A percentile compares a stretch with the other conserved stretches of the same genome.
phyloP scores from a whole-genome alignment of 1,140 invertebrate genomes.

The Steinernema khuongi region DNA sequence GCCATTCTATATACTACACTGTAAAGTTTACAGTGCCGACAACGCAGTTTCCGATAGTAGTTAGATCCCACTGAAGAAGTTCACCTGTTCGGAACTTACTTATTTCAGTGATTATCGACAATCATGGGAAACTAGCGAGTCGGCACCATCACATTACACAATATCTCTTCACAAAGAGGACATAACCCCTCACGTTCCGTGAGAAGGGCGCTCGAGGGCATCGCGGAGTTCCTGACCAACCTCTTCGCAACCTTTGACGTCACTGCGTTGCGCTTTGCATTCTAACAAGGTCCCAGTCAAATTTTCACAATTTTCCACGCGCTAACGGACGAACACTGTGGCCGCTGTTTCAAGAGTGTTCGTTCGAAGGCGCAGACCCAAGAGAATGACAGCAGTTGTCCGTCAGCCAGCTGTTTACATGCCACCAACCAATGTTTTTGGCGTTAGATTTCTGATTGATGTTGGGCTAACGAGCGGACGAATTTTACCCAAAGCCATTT shows the following conservation, averaged over 20 bases:
- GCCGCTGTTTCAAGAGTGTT: not conserved
- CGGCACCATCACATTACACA: too few relatives aligned
- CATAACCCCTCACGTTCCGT: not conserved
- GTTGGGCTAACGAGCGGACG: too few relatives aligned
- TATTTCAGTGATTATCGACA: too few relatives aligned
- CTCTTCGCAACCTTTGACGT: not conserved
- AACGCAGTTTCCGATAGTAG: too few relatives aligned
- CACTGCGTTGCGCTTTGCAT: not conserved
- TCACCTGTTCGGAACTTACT: too few relatives aligned
- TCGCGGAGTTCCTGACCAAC: not conserved
- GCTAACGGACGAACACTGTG: not conserved
- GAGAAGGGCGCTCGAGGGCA: not conserved
- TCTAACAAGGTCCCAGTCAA: not conserved
- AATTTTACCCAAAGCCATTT: too few relatives aligned
- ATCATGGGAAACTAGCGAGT: too few relatives aligned
- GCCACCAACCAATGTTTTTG: not conserved
- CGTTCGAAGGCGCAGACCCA: not conserved
- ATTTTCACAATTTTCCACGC: not conserved
- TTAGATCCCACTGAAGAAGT: too few relatives aligned
- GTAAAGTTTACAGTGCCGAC: too few relatives aligned
- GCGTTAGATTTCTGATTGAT: too few relatives aligned
- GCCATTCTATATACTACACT: too few relatives aligned
- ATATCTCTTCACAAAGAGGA: not conserved
- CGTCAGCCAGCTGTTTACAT: not conserved
- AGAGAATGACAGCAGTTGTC: not conserved